These are phyloP conservation scores for Trematocara variabile DNA, from an alignment of 2,113 vertebrate genomes.

Conservation along the genomic window DNA sequence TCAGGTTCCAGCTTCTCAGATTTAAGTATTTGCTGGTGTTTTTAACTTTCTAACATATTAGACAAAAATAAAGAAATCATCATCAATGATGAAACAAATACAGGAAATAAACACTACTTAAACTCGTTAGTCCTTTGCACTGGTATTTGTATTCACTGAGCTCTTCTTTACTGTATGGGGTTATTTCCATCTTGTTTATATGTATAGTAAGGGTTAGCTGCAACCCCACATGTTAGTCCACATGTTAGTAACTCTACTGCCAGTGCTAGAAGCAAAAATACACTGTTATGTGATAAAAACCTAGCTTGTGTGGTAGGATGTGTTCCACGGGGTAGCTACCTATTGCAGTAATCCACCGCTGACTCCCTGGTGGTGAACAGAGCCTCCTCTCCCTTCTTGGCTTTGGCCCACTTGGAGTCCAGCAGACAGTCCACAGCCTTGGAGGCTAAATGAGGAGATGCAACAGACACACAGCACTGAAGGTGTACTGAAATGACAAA, in stretches of 20 bases:
- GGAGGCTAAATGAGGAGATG: conserved; percentile 75
- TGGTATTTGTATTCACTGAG: background rate
- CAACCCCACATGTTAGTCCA: background rate
- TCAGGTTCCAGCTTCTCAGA: background rate
- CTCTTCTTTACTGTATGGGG: background rate
- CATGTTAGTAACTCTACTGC: background rate
- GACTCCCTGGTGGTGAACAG: conserved; percentile 95
- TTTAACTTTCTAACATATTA: background rate
- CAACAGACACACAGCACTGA: background rate
- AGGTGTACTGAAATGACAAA: background rate
- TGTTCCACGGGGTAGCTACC: conserved; percentile 62
- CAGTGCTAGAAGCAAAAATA: background rate
- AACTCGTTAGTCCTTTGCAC: background rate
- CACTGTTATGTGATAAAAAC: background rate
- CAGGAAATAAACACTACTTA: background rate
- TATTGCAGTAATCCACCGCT: conserved; percentile 95
- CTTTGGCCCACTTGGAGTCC: conserved; percentile 98
- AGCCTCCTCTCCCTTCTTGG: conserved; percentile 94
- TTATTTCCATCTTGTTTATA: background rate
- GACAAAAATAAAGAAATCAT: background rate
- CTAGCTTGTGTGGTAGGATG: background rate
- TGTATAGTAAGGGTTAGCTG: background rate
- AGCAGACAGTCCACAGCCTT: conserved; percentile 97
- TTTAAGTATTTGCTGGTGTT: background rate
- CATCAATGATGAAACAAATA: background rate